These are phyloP conservation scores for Melanotaenia boesemani DNA, from an alignment of 2,797 vertebrate genomes.

Conservation along the genomic window DNA sequence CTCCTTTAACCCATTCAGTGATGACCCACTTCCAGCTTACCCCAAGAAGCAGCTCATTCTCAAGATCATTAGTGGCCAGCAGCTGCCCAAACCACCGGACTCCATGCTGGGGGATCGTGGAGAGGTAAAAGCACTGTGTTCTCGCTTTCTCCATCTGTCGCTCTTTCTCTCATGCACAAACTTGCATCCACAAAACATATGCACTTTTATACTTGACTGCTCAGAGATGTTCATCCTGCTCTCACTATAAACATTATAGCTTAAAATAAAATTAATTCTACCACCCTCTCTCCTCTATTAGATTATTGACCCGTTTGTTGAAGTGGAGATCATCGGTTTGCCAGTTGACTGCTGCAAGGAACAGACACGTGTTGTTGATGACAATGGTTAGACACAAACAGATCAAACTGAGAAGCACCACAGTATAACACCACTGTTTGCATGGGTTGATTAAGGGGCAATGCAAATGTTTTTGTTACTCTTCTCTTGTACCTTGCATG, in stretches of 20 bases:
- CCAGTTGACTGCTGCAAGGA: constrained; percentile 97
- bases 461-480: not conserved
- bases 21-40: constrained; percentile 94
- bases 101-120: constrained; percentile 97
- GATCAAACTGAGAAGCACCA: not conserved
- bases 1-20: constrained; percentile 93
- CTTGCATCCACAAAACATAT: not conserved
- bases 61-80: constrained; percentile 98
- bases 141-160: constrained; percentile 43
- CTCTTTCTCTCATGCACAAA: not conserved
- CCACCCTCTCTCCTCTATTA: constrained; percentile 60
- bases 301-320: constrained; percentile 99
- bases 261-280: constrained; percentile 20
- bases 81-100: constrained; percentile 97
- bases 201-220: not conserved
- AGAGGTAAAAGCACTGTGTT: constrained; percentile 84
- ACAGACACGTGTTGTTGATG: constrained; percentile 96
- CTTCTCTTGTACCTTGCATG: not conserved
- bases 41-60: constrained; percentile 97
- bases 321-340: constrained; percentile 98
- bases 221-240: constrained; percentile 20
- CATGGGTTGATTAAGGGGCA: not conserved
- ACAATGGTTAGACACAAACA: constrained; percentile 89
- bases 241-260: constrained; percentile 6
- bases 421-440: not conserved